Percentiles rank a stretch among this genome's conserved stretches.
phyloP scores from a whole-genome alignment of 2,888 invertebrate species.

The Pachymerium ferrugineum region DNA sequence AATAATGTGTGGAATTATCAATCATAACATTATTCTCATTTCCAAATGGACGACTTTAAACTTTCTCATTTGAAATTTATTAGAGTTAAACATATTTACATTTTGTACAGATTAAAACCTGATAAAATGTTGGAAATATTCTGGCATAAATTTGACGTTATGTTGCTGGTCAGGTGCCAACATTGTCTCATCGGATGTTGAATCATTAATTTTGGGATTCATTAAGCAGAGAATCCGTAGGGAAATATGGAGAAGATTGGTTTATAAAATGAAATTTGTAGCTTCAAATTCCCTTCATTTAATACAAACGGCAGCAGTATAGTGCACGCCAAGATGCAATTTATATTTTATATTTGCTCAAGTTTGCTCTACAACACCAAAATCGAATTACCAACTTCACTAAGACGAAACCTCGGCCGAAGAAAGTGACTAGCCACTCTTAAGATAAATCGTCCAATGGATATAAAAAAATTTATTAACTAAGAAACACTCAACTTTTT shows the following conservation, averaged over 20 bases:
- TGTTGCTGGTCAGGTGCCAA: not conserved
- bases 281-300: not conserved
- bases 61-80: not conserved
- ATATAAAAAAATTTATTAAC: no score
- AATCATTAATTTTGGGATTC: constrained; percentile 20
- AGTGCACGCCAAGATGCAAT: constrained; percentile 15
- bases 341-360: constrained; percentile 7
- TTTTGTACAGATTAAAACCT: no score
- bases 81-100: not conserved
- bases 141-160: not conserved
- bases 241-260: constrained; percentile 18
- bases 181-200: not conserved
- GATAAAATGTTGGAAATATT: no score
- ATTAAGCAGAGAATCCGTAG: not conserved
- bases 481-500: not conserved
- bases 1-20: not conserved
- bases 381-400: constrained; percentile 13
- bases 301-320: constrained; percentile 12
- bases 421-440: no score
- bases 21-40: not conserved
- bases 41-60: not conserved
- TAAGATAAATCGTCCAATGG: no score
- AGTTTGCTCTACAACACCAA: not conserved
- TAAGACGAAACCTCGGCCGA: no score
- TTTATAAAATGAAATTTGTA: constrained; percentile 24